Evolutionary conservation across 2,888 invertebrate species (phyloP).

Genomic region (Eupithecia pulchellata): DNA sequence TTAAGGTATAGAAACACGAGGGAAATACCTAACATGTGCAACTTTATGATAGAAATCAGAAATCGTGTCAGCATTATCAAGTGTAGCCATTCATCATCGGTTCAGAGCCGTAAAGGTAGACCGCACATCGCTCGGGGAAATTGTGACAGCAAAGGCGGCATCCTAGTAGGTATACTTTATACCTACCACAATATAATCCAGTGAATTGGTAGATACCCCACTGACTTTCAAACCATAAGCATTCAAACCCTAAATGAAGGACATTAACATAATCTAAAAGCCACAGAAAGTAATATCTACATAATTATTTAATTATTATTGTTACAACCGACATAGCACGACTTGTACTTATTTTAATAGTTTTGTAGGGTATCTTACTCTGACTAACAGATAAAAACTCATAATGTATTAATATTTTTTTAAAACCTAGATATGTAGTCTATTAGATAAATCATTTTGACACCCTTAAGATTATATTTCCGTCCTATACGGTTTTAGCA

Average conservation of each 20-base stretch:
- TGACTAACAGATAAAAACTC: neutral
- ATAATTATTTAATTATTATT: neutral
- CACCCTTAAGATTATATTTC: too few relatives aligned
- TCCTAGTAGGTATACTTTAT: neutral
- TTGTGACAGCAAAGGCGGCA: conserved; percentile 53
- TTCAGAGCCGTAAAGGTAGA: conserved; percentile 67
- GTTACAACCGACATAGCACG: neutral
- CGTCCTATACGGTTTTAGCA: too few relatives aligned
- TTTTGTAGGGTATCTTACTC: neutral
- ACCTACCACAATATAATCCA: conserved; percentile 3
- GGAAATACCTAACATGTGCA: conserved; percentile 14
- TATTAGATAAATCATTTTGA: too few relatives aligned
- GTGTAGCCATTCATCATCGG: conserved; percentile 63
- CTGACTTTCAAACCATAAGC: neutral
- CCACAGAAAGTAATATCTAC: neutral
- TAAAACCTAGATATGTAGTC: too few relatives aligned
- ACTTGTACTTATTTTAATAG: neutral
- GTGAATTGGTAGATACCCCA: neutral
- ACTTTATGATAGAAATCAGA: conserved; percentile 36
- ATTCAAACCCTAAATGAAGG: neutral
- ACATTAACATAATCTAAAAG: neutral
- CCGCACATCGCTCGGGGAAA: conserved; percentile 71
- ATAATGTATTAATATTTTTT: too few relatives aligned
- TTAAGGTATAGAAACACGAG: neutral
- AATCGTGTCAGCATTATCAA: conserved; percentile 45